phyloP scores from a whole-genome alignment of 2,888 invertebrate species.

The Metellina segmentata region DNA sequence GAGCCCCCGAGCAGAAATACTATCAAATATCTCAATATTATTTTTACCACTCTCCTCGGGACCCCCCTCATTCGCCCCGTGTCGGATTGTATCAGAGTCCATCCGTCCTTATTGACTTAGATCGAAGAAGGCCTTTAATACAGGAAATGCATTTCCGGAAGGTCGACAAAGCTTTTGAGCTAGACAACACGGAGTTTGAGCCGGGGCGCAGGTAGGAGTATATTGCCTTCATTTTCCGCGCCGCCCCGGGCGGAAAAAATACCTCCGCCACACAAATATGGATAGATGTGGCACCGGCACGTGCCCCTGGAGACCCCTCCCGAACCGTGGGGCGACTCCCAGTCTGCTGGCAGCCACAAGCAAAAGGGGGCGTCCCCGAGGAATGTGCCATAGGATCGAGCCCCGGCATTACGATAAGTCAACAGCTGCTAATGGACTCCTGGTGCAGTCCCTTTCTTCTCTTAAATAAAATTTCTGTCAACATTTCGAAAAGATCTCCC shows the following conservation, averaged over 20 bases:
- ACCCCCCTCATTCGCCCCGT: conserved; percentile 25
- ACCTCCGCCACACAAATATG: conserved; percentile 59
- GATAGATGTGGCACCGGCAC: conserved; percentile 57
- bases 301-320: conserved; percentile 43
- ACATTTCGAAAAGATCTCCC: conserved; percentile 74
- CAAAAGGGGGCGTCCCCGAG: conserved; percentile 56
- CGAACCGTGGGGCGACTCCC: conserved; percentile 27
- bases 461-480: conserved; percentile 77
- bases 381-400: conserved; percentile 55
- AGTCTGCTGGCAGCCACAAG: conserved; percentile 46
- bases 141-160: conserved; percentile 66
- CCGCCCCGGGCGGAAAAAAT: conserved; percentile 35
- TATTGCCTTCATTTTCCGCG: conserved; percentile 68
- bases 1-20: conserved; percentile 69
- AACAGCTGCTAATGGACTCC: conserved; percentile 75
- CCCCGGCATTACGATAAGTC: conserved; percentile 73
- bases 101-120: conserved; percentile 65
- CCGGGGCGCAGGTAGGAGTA: neutral
- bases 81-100: conserved; percentile 63
- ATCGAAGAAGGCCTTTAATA: conserved; percentile 59
- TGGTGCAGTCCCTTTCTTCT: conserved; percentile 65
- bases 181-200: conserved; percentile 35
- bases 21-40: conserved; percentile 76
- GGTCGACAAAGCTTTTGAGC: conserved; percentile 67
- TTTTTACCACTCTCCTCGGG: conserved; percentile 74